phyloP scores from a whole-genome alignment of 1,140 invertebrate species.

The Drosophila leontia region DNA sequence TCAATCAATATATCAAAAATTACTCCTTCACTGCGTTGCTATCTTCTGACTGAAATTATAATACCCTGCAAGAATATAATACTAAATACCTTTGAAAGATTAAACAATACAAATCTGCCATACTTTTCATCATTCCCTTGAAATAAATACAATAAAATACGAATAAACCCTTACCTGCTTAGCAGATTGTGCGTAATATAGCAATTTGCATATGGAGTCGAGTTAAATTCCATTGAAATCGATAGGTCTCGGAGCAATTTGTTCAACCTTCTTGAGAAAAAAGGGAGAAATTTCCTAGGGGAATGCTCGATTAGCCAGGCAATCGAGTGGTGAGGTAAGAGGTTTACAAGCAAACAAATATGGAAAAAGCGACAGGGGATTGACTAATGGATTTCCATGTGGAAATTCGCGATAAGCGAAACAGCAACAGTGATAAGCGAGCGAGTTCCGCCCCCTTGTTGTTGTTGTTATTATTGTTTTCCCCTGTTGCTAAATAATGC shows the following conservation, averaged over 20 bases:
- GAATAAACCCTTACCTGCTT: background rate
- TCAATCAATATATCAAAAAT: no score
- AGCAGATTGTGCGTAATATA: constrained; percentile 31
- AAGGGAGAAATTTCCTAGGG: constrained; percentile 45
- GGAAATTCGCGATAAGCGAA: constrained; percentile 57
- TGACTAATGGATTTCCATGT: constrained; percentile 64
- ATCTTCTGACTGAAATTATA: no score
- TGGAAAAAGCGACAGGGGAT: constrained; percentile 22
- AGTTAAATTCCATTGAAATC: constrained; percentile 49
- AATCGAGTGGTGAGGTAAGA: constrained; percentile 63
- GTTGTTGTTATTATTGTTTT: constrained; percentile 17
- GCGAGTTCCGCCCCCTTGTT: constrained; percentile 10
- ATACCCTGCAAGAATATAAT: no score
- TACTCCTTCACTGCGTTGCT: no score
- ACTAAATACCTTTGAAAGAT: background rate
- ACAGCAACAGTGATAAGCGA: constrained; percentile 41
- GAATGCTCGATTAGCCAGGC: constrained; percentile 63
- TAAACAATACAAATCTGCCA: background rate
- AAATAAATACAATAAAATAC: background rate
- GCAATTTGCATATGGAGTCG: constrained; percentile 41
- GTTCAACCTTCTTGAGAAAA: constrained; percentile 25
- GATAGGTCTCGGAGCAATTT: constrained; percentile 60
- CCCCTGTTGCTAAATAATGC: constrained; percentile 36
- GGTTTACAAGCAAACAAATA: constrained; percentile 34
- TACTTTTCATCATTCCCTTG: background rate